phyloP scores from a whole-genome alignment of 2,113 vertebrate genomes.

The Pungitius pungitius region DNA sequence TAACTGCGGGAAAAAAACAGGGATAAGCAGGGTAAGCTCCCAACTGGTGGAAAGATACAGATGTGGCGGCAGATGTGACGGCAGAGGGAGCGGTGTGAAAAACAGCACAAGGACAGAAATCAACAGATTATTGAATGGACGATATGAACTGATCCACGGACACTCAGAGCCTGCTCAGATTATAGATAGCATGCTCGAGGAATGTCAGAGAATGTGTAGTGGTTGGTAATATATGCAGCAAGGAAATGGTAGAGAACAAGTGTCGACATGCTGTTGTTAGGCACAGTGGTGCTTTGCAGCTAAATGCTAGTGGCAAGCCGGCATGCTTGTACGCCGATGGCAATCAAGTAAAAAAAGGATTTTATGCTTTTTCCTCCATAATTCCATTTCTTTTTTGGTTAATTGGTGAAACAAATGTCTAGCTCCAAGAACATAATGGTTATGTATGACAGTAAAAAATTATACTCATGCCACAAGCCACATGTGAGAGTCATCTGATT shows the following conservation, averaged over 20 bases:
- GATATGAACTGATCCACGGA: constrained; percentile 1
- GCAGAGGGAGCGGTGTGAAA: constrained; percentile 20
- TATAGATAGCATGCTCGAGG: constrained; percentile 2
- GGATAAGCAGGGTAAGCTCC: constrained; percentile 65
- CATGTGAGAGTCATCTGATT: not conserved
- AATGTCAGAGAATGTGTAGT: not conserved
- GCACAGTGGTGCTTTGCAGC: too few species aligned
- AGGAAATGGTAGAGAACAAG: not conserved
- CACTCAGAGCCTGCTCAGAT: not conserved
- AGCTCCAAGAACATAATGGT: not conserved
- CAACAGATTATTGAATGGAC: constrained; percentile 30
- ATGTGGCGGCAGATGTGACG: constrained; percentile 55
- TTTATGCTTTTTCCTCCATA: not conserved
- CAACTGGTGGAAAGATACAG: constrained; percentile 51
- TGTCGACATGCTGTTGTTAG: not conserved
- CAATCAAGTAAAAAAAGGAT: not conserved
- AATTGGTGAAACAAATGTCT: not conserved
- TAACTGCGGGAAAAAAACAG: constrained; percentile 53
- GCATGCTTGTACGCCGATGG: not conserved
- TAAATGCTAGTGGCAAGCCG: not conserved
- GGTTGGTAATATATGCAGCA: not conserved
- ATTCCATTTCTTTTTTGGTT: not conserved
- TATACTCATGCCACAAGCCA: not conserved
- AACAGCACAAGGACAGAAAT: constrained; percentile 24
- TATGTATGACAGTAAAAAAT: not conserved